phyloP scores from a whole-genome alignment of 2,797 vertebrate genomes.

The Uromys caudimaculatus region DNA sequence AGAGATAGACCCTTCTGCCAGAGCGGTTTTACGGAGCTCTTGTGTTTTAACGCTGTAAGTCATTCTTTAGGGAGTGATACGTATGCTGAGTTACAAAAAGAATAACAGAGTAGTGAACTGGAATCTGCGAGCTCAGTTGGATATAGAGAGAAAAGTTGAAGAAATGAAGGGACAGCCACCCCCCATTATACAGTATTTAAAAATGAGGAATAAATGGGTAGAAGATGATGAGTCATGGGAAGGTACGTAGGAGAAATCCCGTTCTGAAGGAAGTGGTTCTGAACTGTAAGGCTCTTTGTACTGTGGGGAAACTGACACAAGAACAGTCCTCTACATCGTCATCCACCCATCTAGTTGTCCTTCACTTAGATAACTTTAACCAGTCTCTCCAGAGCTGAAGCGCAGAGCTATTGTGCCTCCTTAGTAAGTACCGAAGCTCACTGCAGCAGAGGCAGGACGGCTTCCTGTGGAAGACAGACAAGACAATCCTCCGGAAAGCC shows the following conservation, averaged over 20 bases:
- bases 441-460: neutral
- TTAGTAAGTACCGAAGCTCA: neutral
- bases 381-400: neutral
- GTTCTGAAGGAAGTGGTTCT: neutral
- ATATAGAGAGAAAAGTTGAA: constrained; percentile 60
- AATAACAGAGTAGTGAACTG: constrained; percentile 60
- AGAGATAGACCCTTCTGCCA: constrained; percentile 76
- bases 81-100: constrained; percentile 59
- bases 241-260: neutral
- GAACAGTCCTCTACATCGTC: neutral
- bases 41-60: constrained; percentile 67
- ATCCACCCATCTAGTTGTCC: neutral
- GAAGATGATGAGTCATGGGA: neutral
- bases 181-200: constrained; percentile 67
- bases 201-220: constrained; percentile 56
- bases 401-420: neutral
- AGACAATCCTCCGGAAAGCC: neutral
- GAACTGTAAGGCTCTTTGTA: constrained; percentile 14
- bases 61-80: constrained; percentile 76
- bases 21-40: constrained; percentile 69
- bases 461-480: neutral
- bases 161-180: constrained; percentile 64
- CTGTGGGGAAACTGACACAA: neutral
- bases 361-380: neutral
- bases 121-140: constrained; percentile 66